phyloP scores from a whole-genome alignment of 2,797 vertebrate genomes.

The Ambastaia sidthimunki region DNA sequence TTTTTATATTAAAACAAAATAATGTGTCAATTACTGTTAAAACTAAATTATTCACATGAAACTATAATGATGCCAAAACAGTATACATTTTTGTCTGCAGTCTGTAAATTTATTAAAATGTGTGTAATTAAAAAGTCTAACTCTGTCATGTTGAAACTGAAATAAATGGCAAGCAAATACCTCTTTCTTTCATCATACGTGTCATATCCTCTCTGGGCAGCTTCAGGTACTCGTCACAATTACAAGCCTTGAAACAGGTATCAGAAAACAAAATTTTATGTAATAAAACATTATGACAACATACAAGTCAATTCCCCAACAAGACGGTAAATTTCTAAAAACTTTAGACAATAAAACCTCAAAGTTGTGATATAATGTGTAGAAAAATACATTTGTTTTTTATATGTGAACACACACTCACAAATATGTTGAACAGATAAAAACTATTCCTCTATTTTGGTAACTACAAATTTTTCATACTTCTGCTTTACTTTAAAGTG shows the following conservation, averaged over 20 bases:
- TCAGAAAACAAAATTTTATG: conserved; percentile 14
- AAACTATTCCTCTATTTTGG: too few relatives aligned
- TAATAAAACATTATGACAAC: background rate
- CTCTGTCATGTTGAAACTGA: background rate
- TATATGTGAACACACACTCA: too few relatives aligned
- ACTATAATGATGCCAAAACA: background rate
- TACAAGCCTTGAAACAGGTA: conserved; percentile 78
- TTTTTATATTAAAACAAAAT: too few relatives aligned
- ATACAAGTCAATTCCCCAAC: background rate
- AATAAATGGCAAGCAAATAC: conserved; percentile 41
- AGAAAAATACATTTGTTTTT: background rate
- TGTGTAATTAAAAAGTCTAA: background rate
- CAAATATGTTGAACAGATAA: too few relatives aligned
- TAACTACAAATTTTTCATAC: too few relatives aligned
- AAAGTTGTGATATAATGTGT: background rate
- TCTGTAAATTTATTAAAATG: background rate
- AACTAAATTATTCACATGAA: background rate
- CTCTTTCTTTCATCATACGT: conserved; percentile 71
- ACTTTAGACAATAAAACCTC: background rate
- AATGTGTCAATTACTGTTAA: background rate
- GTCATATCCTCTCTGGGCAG: conserved; percentile 79
- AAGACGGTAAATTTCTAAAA: background rate
- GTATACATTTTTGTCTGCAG: background rate
- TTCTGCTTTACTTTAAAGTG: too few relatives aligned
- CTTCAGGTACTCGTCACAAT: conserved; percentile 82